Base-by-base conservation (phyloP, 2,113 vertebrate species). In the Entosphenus tridentatus region DNA sequence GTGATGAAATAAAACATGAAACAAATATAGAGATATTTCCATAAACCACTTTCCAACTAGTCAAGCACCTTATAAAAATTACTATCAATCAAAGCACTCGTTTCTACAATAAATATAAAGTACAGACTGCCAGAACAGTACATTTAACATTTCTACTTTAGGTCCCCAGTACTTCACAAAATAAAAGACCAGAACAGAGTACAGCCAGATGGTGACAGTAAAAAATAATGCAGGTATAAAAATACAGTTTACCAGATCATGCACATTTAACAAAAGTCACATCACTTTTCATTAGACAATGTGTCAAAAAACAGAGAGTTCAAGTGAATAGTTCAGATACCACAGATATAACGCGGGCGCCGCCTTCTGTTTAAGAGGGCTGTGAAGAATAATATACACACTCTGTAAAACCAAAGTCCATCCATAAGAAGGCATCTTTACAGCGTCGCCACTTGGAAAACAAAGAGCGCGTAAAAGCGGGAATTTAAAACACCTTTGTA, bases 51-150 rank as follows among this genome's bases (percentile, higher is more conserved):
- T 65, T 65, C 21, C 62, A 9, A 21, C 62, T 65, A 65, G 62
- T 21, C 62, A 8, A 65, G n/a, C 62, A 65, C 21, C 62, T 65
- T 65, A 65, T 65, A 65, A 65, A 65, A 65, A 65, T 65, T 65
- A 21, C 62, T 65, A 65, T 65, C 62, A 65, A 65, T 65, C 62
- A 21, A 65, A 65, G 62, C 62, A 65, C 62, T 65, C 62, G 21
- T n/a, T 65, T 21, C 62, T 65, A 65, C 62, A 65, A 65, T 65
- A 65, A 65, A 65, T 65, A 65, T n/a, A 65, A 65, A 65, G 62
- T 16, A 65, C 62, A 65, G 21, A 65, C 62, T 65, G 62, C n/a
- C 62, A 65, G 62, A 17, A 62, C 13, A 17, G 58, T 16, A 65
- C 62, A 21, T 65, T 65, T 16, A 65, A 65, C 62, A 65, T n/a